phyloP scores from a whole-genome alignment of 1,140 invertebrate genomes.

The Thereuonema tuberculata region DNA sequence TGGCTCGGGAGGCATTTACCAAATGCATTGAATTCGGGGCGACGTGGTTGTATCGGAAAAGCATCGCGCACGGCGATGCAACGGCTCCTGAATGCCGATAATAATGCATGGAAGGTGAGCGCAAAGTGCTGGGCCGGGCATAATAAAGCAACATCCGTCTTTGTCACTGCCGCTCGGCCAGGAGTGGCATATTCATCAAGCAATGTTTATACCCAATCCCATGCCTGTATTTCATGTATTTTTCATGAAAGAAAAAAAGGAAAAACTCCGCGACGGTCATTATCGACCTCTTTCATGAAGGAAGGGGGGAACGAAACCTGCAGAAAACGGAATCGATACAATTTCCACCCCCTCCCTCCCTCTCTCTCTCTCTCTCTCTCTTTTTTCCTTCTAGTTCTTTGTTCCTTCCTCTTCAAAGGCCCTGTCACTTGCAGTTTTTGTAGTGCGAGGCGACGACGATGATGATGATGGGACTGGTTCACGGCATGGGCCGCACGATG shows the following conservation, averaged over 20 bases:
- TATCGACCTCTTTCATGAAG: background rate
- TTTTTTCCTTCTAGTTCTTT: background rate
- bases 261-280: background rate
- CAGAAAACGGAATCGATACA: background rate
- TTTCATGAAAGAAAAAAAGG: background rate
- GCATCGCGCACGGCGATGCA: background rate
- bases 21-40: background rate
- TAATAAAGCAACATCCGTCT: background rate
- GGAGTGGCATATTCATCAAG: background rate
- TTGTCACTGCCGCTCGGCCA: background rate
- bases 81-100: too few relatives aligned
- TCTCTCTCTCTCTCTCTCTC: background rate
- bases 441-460: too few relatives aligned
- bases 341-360: background rate
- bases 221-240: background rate
- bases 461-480: too few relatives aligned
- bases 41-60: conserved; percentile 1
- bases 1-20: background rate
- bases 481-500: too few relatives aligned
- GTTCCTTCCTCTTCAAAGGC: too few relatives aligned
- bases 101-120: too few relatives aligned
- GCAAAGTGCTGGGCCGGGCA: too few relatives aligned
- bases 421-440: too few relatives aligned
- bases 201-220: background rate
- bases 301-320: too few relatives aligned